These are phyloP conservation scores for Aphidius colemani DNA, from an alignment of 2,888 invertebrate species.

Conservation along the genomic window DNA sequence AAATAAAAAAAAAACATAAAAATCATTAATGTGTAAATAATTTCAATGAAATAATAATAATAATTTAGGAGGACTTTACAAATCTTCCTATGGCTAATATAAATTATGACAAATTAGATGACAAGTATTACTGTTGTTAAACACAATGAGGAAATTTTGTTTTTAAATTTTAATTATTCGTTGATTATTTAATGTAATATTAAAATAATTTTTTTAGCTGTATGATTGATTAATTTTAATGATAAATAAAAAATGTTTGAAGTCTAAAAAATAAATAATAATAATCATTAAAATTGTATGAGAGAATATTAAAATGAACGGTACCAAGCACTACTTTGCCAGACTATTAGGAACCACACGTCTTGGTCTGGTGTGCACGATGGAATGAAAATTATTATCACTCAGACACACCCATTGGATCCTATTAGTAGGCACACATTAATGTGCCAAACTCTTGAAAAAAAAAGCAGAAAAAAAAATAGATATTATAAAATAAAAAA, in stretches of 20 bases:
- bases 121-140: too few species aligned
- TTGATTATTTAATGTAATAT: neutral
- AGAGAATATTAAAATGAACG: conserved; percentile 28
- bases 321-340: conserved; percentile 35
- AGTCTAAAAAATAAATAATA: conserved; percentile 23
- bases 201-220: neutral
- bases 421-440: conserved; percentile 19
- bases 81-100: neutral
- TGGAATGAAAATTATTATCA: conserved; percentile 16
- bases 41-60: conserved; percentile 26
- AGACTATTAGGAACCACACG: conserved; percentile 4
- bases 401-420: conserved; percentile 14
- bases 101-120: too few species aligned
- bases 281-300: neutral
- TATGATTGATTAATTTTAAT: conserved; percentile 4
- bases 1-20: conserved; percentile 33
- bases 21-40: conserved; percentile 29
- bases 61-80: conserved; percentile 15
- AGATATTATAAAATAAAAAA: neutral
- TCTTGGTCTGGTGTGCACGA: neutral
- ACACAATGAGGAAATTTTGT: too few species aligned
- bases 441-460: conserved; percentile 24
- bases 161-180: neutral
- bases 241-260: conserved; percentile 15
- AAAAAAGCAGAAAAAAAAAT: too few species aligned